Evolutionary conservation across 2,113 vertebrate genomes (phyloP).

Genomic region (Indri indri): DNA sequence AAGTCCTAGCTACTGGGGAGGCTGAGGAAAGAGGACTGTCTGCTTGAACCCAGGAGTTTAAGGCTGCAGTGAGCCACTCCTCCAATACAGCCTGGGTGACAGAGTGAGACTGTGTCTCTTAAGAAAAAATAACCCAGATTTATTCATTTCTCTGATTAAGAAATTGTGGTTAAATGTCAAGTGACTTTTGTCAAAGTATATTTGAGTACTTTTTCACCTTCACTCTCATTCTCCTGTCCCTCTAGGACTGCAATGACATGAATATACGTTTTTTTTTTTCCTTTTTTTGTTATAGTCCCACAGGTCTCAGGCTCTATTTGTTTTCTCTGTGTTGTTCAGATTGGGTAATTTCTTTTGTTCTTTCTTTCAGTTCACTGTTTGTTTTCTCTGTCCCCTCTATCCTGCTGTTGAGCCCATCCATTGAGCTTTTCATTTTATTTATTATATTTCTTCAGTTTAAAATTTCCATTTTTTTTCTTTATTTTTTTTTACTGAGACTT

Average conservation of each 20-base stretch:
- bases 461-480: slow-evolving; percentile 9
- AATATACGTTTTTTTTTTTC: not conserved
- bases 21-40: too few relatives aligned
- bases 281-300: not conserved
- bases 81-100: too few relatives aligned
- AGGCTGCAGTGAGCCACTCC: too few relatives aligned
- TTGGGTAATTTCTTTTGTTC: not conserved
- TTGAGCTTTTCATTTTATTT: not conserved
- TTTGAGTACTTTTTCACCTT: not conserved
- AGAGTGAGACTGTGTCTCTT: too few relatives aligned
- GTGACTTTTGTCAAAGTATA: not conserved
- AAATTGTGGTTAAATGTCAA: not conserved
- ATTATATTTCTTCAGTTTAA: not conserved
- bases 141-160: too few relatives aligned
- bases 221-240: not conserved
- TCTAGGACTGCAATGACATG: not conserved
- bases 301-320: not conserved
- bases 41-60: too few relatives aligned
- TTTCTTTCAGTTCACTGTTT: not conserved
- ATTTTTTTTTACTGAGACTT: not conserved
- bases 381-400: not conserved
- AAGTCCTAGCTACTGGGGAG: too few relatives aligned
- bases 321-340: not conserved
- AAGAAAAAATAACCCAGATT: too few relatives aligned
- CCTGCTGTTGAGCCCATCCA: not conserved